Evolutionary conservation across 2,113 vertebrate species (phyloP).

Genomic region (Pollachius pollachius): DNA sequence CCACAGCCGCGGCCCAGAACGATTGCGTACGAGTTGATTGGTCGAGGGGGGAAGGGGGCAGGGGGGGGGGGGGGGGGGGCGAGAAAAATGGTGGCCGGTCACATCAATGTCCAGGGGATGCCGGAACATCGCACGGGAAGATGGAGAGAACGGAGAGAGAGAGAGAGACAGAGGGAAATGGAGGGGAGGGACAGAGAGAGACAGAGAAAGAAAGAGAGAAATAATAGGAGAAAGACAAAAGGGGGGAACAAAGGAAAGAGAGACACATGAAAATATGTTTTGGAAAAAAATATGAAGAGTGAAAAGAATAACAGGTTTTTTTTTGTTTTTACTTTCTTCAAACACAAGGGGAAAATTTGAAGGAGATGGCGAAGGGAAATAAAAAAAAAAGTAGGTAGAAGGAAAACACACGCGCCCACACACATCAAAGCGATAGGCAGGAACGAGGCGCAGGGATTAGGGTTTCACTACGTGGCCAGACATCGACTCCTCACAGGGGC

Average conservation of each 20-base stretch:
- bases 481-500: too few species aligned
- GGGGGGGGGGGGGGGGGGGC: conserved; percentile 33
- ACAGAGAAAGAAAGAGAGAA: background rate
- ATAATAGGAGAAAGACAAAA: background rate
- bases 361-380: background rate
- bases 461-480: too few species aligned
- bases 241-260: background rate
- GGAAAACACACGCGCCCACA: too few species aligned
- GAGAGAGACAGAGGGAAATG: too few species aligned
- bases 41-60: conserved; percentile 60
- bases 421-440: too few species aligned
- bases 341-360: background rate
- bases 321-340: too few species aligned
- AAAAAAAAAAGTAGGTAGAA: background rate
- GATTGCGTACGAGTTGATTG: conserved; percentile 46
- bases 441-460: too few species aligned
- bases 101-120: conserved; percentile 11
- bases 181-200: too few species aligned
- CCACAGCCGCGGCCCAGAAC: conserved; percentile 63
- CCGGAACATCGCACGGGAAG: too few species aligned
- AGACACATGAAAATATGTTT: background rate
- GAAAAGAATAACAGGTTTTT: background rate
- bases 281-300: background rate
- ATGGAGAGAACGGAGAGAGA: too few species aligned
- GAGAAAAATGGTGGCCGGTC: background rate